A percentile compares a stretch with the other conserved stretches of the same genome.
Evolutionary conservation across 2,888 invertebrate genomes (phyloP).

Genomic region (Blomia tropicalis): DNA sequence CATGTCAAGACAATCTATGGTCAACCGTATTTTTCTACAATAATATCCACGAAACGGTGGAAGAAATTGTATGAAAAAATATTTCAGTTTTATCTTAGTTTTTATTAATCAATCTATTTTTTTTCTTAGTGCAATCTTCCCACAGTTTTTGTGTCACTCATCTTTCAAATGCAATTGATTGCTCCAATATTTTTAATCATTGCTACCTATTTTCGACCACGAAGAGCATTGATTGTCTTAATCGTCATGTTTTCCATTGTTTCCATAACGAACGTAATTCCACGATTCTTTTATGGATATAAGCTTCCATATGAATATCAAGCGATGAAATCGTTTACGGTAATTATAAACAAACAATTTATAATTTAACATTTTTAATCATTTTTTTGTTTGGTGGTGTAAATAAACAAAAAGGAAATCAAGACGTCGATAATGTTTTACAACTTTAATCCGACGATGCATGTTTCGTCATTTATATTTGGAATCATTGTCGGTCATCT

Average conservation of each 20-base stretch:
- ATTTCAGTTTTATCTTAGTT: not conserved
- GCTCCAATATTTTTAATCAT: slow-evolving; percentile 7
- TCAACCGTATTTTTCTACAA: slow-evolving; percentile 16
- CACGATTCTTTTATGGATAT: not conserved
- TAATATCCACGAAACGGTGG: not conserved
- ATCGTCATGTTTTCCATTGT: not conserved
- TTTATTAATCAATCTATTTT: too few species aligned
- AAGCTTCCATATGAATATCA: slow-evolving; percentile 12
- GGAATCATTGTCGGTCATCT: slow-evolving; percentile 16
- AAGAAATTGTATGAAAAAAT: slow-evolving; percentile 17
- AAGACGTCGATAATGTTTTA: slow-evolving; percentile 9
- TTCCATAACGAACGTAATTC: not conserved
- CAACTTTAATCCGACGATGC: not conserved
- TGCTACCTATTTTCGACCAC: not conserved
- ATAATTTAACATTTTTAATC: not conserved
- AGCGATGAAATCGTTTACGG: slow-evolving; percentile 12
- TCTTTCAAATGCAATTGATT: slow-evolving; percentile 5
- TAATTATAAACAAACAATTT: too few species aligned
- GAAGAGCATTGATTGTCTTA: not conserved
- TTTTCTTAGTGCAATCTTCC: slow-evolving; percentile 8
- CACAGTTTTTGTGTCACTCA: not conserved
- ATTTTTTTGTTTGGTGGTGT: not conserved
- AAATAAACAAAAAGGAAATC: not conserved
- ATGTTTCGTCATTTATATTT: slow-evolving; percentile 1
- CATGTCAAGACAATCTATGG: slow-evolving; percentile 18